A percentile compares a stretch with the other conserved stretches of the same genome.
phyloP scores from a whole-genome alignment of 2,888 invertebrate species.

The Brenthis ino region DNA sequence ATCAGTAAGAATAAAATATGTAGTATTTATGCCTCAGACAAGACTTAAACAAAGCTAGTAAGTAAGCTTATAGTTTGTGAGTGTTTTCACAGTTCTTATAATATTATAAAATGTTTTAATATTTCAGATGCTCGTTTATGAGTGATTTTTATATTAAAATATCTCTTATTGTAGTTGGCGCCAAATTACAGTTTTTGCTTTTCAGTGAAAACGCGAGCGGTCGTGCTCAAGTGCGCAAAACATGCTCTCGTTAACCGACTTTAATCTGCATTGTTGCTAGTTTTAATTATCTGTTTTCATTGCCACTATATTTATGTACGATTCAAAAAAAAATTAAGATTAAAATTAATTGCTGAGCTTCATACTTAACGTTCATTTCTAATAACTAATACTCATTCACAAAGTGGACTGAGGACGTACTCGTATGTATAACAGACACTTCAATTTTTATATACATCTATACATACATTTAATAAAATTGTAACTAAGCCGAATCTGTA shows the following conservation, averaged over 20 bases:
- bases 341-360: too few species aligned
- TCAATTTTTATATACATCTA: too few species aligned
- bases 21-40: too few species aligned
- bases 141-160: slow-evolving; percentile 31
- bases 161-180: slow-evolving; percentile 30
- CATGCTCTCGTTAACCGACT: slow-evolving; percentile 38
- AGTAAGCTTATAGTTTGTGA: background rate
- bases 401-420: too few species aligned
- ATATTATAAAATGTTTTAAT: slow-evolving; percentile 22
- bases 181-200: slow-evolving; percentile 35
- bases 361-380: too few species aligned
- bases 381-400: too few species aligned
- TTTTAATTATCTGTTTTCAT: slow-evolving; percentile 29
- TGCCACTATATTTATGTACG: background rate
- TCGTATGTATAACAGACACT: too few species aligned
- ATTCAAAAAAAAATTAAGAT: too few species aligned
- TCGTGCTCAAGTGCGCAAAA: slow-evolving; percentile 41
- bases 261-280: slow-evolving; percentile 30
- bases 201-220: slow-evolving; percentile 34
- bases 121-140: slow-evolving; percentile 21
- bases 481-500: too few species aligned
- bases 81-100: slow-evolving; percentile 1
- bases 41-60: background rate
- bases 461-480: too few species aligned
- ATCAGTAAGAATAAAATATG: too few species aligned